phyloP scores from a whole-genome alignment of 1,140 invertebrate species.

The Metaphire vulgaris region DNA sequence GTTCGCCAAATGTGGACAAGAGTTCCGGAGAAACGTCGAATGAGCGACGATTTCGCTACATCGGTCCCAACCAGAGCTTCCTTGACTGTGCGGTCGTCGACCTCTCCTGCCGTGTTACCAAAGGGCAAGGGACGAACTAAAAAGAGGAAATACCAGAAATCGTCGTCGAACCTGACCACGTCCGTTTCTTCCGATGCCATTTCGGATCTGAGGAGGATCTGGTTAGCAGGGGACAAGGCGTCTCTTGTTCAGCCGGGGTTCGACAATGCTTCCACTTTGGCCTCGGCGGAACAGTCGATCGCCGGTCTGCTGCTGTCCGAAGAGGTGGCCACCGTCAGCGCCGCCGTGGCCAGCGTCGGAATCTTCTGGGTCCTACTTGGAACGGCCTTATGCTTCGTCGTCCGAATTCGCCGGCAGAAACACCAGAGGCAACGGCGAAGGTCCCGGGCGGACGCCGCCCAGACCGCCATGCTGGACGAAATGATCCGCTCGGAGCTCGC shows the following conservation, averaged over 20 bases:
- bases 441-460: not conserved
- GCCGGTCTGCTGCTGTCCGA: not conserved
- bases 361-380: not conserved
- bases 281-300: not conserved
- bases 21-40: too few species aligned
- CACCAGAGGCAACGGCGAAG: not conserved
- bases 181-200: not conserved
- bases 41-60: not conserved
- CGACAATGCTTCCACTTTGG: not conserved
- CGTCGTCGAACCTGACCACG: not conserved
- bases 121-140: not conserved
- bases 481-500: not conserved
- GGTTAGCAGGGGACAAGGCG: not conserved
- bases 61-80: not conserved
- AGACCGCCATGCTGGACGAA: not conserved
- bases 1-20: too few species aligned
- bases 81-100: not conserved
- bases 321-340: conserved; percentile 1
- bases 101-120: not conserved
- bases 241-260: not conserved
- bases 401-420: not conserved
- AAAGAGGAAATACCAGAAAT: not conserved
- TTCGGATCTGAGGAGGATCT: not conserved
- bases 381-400: not conserved
- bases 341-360: not conserved